A percentile compares a stretch with the other conserved stretches of the same genome.
Evolutionary conservation across 2,888 invertebrate species (phyloP).

Genomic region (Stratiomys singularior): DNA sequence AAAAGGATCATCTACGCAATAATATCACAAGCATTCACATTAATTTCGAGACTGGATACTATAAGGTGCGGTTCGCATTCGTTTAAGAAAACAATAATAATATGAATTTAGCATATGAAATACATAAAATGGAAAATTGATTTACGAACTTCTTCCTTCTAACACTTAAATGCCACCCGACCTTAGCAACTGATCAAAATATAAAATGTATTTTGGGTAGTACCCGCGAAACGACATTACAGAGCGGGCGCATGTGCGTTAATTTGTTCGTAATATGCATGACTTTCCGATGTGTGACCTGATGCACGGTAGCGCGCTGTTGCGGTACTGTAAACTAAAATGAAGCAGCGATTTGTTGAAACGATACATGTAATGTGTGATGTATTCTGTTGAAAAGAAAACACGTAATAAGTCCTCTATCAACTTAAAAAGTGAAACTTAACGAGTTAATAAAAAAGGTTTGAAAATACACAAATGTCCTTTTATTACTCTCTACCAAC

Average conservation of each 20-base stretch:
- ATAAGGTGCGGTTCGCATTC: neutral
- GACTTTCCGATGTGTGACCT: too few relatives aligned
- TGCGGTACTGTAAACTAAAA: too few relatives aligned
- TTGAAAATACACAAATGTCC: too few relatives aligned
- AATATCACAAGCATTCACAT: constrained; percentile 4
- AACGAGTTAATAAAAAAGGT: too few relatives aligned
- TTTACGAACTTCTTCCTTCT: constrained; percentile 5
- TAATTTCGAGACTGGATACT: neutral
- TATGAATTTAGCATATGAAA: neutral
- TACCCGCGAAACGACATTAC: constrained; percentile 10
- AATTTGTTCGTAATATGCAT: neutral
- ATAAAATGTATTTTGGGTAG: constrained; percentile 21
- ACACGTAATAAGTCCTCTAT: too few relatives aligned
- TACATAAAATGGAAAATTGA: neutral
- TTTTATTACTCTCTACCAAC: too few relatives aligned
- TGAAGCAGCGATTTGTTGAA: too few relatives aligned
- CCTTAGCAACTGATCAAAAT: constrained; percentile 30
- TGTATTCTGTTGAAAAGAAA: too few relatives aligned
- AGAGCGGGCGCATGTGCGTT: constrained; percentile 34
- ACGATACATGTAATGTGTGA: too few relatives aligned
- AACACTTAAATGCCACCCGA: constrained; percentile 24
- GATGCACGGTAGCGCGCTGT: too few relatives aligned
- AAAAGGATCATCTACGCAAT: neutral
- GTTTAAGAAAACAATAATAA: neutral
- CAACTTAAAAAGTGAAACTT: too few relatives aligned